Conservation (phyloP, 2,113 vertebrate genomes). For the Columbina picui region DNA sequence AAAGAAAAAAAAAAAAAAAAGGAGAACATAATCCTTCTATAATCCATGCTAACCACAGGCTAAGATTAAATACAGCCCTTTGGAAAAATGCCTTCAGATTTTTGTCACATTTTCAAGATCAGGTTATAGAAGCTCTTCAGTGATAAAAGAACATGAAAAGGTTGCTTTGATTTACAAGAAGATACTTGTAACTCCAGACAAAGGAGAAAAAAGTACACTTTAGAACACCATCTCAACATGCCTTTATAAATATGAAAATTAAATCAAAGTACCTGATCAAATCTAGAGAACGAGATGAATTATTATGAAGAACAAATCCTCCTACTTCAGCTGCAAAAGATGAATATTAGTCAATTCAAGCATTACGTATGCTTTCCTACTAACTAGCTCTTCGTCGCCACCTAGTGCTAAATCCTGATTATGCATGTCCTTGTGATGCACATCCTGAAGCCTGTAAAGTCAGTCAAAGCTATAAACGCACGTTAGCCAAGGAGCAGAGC, state of each 20-base stretch:
- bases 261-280: background rate
- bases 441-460: fast-evolving
- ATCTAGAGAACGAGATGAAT: background rate
- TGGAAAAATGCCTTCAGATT: background rate
- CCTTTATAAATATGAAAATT: background rate
- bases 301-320: background rate
- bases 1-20: background rate
- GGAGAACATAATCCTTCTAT: fast-evolving
- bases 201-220: background rate
- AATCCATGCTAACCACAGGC: background rate
- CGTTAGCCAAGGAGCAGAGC: background rate
- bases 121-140: background rate
- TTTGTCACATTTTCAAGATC: background rate
- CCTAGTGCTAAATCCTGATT: background rate
- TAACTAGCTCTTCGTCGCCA: constrained; percentile 29
- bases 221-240: background rate
- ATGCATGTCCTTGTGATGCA: background rate
- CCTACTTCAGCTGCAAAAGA: background rate
- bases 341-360: background rate
- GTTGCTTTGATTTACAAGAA: background rate
- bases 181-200: background rate
- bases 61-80: background rate
- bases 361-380: background rate
- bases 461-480: background rate
- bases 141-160: background rate